Conservation (phyloP, 2,797 vertebrate species). For the Sebastes itinus region DNA sequence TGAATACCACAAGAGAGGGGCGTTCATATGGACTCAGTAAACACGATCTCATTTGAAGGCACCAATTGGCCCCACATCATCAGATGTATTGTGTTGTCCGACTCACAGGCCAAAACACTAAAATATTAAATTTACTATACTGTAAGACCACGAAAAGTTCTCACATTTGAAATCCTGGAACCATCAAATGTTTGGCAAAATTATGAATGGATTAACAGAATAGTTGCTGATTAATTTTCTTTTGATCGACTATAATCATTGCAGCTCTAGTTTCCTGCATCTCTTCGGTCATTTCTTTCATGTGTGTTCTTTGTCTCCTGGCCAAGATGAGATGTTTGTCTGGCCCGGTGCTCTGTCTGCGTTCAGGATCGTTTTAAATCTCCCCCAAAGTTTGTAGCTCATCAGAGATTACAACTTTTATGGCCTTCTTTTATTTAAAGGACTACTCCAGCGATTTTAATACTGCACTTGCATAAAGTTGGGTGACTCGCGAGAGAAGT, state of each 20-base stretch:
- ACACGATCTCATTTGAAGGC: too few relatives aligned
- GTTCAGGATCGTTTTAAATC: not conserved
- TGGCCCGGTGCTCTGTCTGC: conserved; percentile 9
- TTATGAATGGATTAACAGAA: too few relatives aligned
- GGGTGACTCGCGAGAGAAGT: too few relatives aligned
- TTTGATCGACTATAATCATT: not conserved
- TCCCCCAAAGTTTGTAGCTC: not conserved
- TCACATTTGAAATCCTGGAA: not conserved
- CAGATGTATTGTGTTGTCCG: not conserved
- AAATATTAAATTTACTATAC: not conserved
- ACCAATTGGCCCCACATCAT: not conserved
- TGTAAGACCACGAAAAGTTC: not conserved
- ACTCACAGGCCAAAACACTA: not conserved
- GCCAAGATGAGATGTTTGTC: conserved; percentile 12
- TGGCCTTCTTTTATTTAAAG: not conserved
- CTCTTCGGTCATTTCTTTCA: not conserved
- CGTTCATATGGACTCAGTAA: too few relatives aligned
- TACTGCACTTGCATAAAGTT: not conserved
- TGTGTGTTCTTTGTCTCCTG: not conserved
- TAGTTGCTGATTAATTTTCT: not conserved
- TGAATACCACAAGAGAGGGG: too few relatives aligned
- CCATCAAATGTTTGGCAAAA: not conserved
- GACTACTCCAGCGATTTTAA: not conserved
- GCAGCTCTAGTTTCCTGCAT: not conserved
- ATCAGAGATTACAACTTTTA: not conserved